These are phyloP conservation scores for Lithobates pipiens DNA, from an alignment of 2,797 vertebrate species.

Conservation along the genomic window DNA sequence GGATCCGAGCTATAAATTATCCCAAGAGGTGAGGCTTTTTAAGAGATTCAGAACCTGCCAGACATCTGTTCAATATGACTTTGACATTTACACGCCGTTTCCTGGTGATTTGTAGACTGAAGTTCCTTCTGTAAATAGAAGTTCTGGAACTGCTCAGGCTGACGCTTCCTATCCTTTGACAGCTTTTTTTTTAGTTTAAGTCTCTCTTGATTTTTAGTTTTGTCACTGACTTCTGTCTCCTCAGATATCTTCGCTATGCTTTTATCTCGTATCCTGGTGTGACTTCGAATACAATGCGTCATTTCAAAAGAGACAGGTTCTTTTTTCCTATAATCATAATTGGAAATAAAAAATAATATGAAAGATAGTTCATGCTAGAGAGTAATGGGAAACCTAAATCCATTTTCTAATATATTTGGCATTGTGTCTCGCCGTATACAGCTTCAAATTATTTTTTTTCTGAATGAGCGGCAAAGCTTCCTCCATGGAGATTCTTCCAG, in stretches of 20 bases:
- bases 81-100: slow-evolving; percentile 38
- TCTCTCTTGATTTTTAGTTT: slow-evolving; percentile 8
- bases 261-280: slow-evolving; percentile 15
- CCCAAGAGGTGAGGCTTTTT: slow-evolving; percentile 9
- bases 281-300: background rate
- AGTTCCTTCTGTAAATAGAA: slow-evolving; percentile 42
- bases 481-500: no score
- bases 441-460: no score
- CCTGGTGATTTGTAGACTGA: slow-evolving; percentile 37
- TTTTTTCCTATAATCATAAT: slow-evolving; percentile 19
- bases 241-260: background rate
- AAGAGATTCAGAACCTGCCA: slow-evolving; percentile 22
- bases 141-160: background rate
- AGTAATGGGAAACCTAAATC: no score
- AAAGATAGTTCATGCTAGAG: background rate
- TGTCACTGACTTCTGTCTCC: background rate
- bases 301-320: background rate
- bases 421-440: no score
- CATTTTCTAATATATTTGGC: no score
- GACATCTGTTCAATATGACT: slow-evolving; percentile 42
- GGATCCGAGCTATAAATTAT: slow-evolving; percentile 23
- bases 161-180: slow-evolving; percentile 21
- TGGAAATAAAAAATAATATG: background rate
- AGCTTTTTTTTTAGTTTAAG: slow-evolving; percentile 23
- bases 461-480: no score